phyloP scores from a whole-genome alignment of 2,797 vertebrate species.

The Pelochelys cantorii region DNA sequence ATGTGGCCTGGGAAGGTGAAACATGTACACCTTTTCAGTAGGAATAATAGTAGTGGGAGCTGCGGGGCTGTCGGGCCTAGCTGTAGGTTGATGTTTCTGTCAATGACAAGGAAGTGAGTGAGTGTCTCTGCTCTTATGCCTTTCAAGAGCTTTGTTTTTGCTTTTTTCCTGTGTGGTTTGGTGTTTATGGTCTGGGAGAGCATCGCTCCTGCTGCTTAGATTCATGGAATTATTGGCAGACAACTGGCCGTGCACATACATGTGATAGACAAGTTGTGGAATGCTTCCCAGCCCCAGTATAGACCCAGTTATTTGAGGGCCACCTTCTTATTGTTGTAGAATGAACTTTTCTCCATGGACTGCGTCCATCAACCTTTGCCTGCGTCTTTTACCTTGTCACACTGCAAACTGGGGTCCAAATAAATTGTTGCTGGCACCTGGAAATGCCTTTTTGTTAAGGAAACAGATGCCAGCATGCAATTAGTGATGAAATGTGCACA shows the following conservation, averaged over 20 bases:
- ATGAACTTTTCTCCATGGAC: neutral
- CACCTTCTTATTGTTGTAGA: neutral
- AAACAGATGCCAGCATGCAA: neutral
- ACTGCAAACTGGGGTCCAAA: neutral
- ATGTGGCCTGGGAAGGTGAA: conserved; percentile 38
- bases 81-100: neutral
- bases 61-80: neutral
- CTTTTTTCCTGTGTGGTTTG: neutral
- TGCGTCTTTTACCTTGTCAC: neutral
- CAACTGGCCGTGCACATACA: neutral
- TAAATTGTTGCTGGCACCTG: neutral
- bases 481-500: neutral
- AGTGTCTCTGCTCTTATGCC: neutral
- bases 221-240: neutral
- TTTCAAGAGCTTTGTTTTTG: neutral
- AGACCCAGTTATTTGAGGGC: neutral
- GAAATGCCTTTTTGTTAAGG: neutral
- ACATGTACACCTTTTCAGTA: conserved; percentile 26
- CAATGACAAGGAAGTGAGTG: neutral
- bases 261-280: rapidly evolving
- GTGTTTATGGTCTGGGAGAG: conserved; percentile 28
- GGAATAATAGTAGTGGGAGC: neutral
- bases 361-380: neutral
- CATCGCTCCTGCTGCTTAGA: neutral
- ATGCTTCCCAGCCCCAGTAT: neutral